These are phyloP conservation scores for Lepilemur ruficaudatus DNA, from an alignment of 2,797 vertebrate species.

Conservation along the genomic window DNA sequence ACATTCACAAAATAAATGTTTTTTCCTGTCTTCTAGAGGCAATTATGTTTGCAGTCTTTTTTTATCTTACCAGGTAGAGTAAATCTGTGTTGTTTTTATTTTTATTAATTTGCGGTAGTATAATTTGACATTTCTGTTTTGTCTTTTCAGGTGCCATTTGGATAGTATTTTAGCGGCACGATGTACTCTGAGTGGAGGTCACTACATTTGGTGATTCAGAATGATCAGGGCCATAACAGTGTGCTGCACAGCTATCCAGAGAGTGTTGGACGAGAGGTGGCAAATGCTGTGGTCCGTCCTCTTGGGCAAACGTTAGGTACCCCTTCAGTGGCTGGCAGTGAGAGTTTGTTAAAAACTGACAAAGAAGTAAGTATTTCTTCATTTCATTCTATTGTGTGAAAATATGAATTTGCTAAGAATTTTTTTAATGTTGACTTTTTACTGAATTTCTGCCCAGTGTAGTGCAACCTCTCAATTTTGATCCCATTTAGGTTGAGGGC, in stretches of 20 bases:
- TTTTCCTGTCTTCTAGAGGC: not conserved
- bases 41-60: not conserved
- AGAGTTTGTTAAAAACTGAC: constrained; percentile 96
- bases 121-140: constrained; percentile 66
- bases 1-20: not conserved
- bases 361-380: constrained; percentile 91
- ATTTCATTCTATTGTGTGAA: constrained; percentile 37
- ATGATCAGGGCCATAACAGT: constrained; percentile 96
- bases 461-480: constrained; percentile 20
- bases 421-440: constrained; percentile 37
- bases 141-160: constrained; percentile 80
- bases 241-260: constrained; percentile 96
- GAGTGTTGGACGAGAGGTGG: constrained; percentile 94
- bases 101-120: constrained; percentile 16
- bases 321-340: constrained; percentile 86
- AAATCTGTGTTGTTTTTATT: constrained; percentile 31
- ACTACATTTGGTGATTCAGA: constrained; percentile 95
- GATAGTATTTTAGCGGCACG: constrained; percentile 84
- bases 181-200: constrained; percentile 99
- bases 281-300: constrained; percentile 94
- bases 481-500: not conserved
- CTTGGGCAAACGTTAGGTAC: constrained; percentile 92
- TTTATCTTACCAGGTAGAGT: constrained; percentile 11
- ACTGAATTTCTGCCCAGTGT: not conserved
- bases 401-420: constrained; percentile 32